Evolutionary conservation across 2,113 vertebrate genomes (phyloP), one percentile per base, ranked within the genome.

Genomic region (Solenodon paradoxus): DNA sequence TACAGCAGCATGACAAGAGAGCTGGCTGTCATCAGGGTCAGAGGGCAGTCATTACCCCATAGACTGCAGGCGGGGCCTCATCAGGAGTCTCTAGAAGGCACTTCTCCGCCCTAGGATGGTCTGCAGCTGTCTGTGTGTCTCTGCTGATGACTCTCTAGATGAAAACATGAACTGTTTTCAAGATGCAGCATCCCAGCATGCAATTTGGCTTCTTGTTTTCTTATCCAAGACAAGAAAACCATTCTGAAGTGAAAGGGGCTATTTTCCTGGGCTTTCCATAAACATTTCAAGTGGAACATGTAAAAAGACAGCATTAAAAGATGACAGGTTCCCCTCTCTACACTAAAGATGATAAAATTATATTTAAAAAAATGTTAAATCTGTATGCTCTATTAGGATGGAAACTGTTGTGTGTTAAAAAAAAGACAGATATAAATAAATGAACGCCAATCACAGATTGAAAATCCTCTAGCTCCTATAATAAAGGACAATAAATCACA

Each of bases 1-100:
- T 94, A 97, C 94, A 97, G 94, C 88, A 96, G 93, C 92, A 98
- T 71, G 90, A 98, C 97, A 98, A 98, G 97, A 96, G 79, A 51
- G 90, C 90, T 97, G 97, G 88, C 96, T 98, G 98, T 98, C 97
- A 95, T 85, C 63, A 1, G 77, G 98, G 98, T 98, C 98, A 98
- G 97, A 98, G 98, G 96, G 98, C 98, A 98, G 79, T 91, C 69
- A 95, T 96, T 97, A 96, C 97, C 86, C 97, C 64, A 38, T 30
- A 85, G 35, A 97, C 57, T 82, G 59, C 69, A 96, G 96, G 92
- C 66, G 75, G 38, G 61, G 86, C 92, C 97, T 97, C 96, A 61
- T 97, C 86, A 96, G 96, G 97, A 96, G 97, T 97, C 95, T 95
- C 57, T 80, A 82, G 95, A 96, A 94, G 96, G 51, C 11, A 97